These are phyloP conservation scores for Melangyna quadrimaculata DNA, from an alignment of 2,888 invertebrate genomes.

Conservation along the genomic window DNA sequence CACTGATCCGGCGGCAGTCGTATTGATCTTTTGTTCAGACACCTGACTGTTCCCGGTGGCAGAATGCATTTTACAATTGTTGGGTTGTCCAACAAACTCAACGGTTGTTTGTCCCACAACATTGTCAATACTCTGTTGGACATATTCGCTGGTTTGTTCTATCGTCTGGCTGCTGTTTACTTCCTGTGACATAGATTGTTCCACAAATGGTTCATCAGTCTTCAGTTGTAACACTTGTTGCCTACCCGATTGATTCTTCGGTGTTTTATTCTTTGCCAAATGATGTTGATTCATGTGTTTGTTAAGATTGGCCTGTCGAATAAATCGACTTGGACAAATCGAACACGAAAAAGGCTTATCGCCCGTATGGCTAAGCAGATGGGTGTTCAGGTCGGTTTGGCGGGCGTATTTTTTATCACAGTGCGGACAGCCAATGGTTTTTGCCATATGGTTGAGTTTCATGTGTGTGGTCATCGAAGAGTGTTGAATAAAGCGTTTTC, in stretches of 20 bases:
- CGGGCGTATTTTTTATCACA: conserved; percentile 78
- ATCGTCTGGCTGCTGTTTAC: neutral
- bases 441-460: conserved; percentile 77
- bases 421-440: conserved; percentile 76
- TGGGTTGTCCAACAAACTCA: conserved; percentile 13
- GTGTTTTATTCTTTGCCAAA: conserved; percentile 62
- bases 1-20: neutral
- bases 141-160: neutral
- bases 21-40: neutral
- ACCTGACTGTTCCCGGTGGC: neutral
- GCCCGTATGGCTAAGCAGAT: conserved; percentile 76
- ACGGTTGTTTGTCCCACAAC: neutral
- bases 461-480: conserved; percentile 78
- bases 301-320: conserved; percentile 77
- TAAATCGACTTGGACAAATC: conserved; percentile 76
- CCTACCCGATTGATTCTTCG: neutral
- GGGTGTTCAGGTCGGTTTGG: conserved; percentile 76
- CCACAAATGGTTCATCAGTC: neutral
- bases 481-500: conserved; percentile 77
- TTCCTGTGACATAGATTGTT: neutral
- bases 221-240: neutral
- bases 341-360: conserved; percentile 76
- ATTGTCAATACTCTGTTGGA: neutral
- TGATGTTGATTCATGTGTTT: conserved; percentile 77
- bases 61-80: neutral